phyloP scores from a whole-genome alignment of 2,888 invertebrate species.

The Leptopterna dolabrata region DNA sequence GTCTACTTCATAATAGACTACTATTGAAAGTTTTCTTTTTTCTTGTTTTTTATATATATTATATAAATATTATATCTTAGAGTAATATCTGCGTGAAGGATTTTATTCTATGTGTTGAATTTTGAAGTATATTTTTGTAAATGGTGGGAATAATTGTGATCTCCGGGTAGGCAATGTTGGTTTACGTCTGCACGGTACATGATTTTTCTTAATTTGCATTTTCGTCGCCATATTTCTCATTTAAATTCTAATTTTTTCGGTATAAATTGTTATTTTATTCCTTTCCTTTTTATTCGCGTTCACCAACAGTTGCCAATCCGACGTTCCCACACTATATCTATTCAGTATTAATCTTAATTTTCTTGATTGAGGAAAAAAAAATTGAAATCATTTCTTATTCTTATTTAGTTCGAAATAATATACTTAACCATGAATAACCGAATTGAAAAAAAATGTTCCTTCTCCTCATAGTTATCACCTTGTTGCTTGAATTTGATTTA shows the following conservation, averaged over 20 bases:
- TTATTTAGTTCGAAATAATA: background rate
- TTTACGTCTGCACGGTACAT: background rate
- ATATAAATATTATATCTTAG: slow-evolving; percentile 21
- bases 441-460: slow-evolving; percentile 20
- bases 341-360: slow-evolving; percentile 24
- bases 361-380: background rate
- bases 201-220: background rate
- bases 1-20: background rate
- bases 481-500: background rate
- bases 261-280: background rate
- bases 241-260: background rate
- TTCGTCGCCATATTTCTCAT: background rate
- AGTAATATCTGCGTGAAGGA: background rate
- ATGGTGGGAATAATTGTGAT: slow-evolving; percentile 1
- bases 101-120: slow-evolving; percentile 12
- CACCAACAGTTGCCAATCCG: background rate
- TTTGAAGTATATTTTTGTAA: background rate
- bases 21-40: background rate
- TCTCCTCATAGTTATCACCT: slow-evolving; percentile 15
- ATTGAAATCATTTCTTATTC: background rate
- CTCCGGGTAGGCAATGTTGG: slow-evolving; percentile 16
- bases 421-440: background rate
- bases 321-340: slow-evolving; percentile 12
- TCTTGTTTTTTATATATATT: background rate
- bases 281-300: background rate